Conservation (phyloP, 35 echinoderm and acorn worm genomes). For the Eucidaris tribuloides region DNA sequence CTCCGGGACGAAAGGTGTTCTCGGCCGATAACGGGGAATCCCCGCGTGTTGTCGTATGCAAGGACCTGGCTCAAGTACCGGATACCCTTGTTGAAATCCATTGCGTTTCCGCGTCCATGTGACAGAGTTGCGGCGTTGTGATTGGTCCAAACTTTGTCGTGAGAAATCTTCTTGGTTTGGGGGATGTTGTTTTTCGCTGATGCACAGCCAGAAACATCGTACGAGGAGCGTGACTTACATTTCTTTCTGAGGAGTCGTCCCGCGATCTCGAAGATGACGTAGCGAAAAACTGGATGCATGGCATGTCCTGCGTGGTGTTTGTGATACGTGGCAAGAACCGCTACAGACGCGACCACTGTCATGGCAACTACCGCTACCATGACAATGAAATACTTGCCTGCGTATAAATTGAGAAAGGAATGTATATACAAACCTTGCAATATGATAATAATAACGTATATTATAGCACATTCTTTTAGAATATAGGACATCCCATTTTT, state of each 20-base stretch:
- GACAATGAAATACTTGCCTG: constrained; percentile 87
- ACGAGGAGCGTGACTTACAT: neutral
- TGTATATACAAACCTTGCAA: neutral
- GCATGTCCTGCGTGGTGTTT: constrained; percentile 43
- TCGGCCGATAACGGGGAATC: neutral
- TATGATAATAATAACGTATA: neutral
- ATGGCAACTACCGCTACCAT: constrained; percentile 64
- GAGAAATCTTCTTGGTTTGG: neutral
- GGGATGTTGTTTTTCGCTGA: neutral
- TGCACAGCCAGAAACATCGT: neutral
- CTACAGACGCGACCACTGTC: constrained; percentile 65
- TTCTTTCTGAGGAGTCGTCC: constrained; percentile 25
- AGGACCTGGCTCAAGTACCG: neutral
- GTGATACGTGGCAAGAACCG: constrained; percentile 62
- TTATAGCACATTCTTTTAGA: too few species aligned
- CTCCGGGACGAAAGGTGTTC: too few species aligned
- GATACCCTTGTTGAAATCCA: neutral
- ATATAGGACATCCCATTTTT: neutral
- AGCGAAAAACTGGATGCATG: constrained; percentile 40
- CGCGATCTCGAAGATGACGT: constrained; percentile 52
- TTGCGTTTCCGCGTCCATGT: neutral
- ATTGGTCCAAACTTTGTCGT: too few species aligned
- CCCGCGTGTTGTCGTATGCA: neutral
- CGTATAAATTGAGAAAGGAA: constrained; percentile 1
- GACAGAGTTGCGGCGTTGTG: neutral